A percentile compares a stretch with the other conserved stretches of the same genome.
These are phyloP conservation scores for Heterocephalus glaber DNA, from an alignment of 2,113 vertebrate genomes.

Conservation along the genomic window DNA sequence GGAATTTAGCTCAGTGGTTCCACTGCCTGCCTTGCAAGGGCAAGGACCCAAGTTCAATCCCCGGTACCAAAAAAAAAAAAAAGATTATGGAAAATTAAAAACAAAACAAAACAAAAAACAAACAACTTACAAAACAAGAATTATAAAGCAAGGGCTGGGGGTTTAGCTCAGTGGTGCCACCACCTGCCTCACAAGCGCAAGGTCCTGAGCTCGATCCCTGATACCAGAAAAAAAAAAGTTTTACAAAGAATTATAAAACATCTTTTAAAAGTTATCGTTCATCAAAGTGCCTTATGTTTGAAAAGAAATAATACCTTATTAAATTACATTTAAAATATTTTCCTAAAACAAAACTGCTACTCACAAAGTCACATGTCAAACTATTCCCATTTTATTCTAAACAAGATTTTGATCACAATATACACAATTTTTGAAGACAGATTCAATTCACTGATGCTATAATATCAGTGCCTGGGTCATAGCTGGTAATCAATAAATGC, in stretches of 20 bases:
- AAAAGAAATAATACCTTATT: neutral
- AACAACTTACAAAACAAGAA: neutral
- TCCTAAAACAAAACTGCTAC: neutral
- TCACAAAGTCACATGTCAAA: neutral
- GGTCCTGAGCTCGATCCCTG: too few relatives aligned
- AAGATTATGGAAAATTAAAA: too few relatives aligned
- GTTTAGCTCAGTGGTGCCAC: too few relatives aligned
- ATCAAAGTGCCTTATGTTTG: neutral
- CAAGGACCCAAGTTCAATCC: too few relatives aligned
- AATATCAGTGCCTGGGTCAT: neutral
- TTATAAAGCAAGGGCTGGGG: neutral
- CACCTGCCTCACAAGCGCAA: too few relatives aligned
- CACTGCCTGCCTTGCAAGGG: too few relatives aligned
- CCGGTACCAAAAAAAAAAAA: too few relatives aligned
- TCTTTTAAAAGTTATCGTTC: neutral
- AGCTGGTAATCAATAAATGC: neutral
- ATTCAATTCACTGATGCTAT: neutral
- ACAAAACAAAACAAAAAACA: too few relatives aligned
- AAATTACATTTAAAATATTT: neutral
- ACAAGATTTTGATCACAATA: neutral
- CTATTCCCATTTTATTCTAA: neutral
- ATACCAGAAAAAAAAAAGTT: too few relatives aligned
- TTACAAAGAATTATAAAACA: neutral
- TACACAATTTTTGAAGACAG: neutral
- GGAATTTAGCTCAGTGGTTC: too few relatives aligned